These are phyloP conservation scores for Typhlomys cinereus DNA, from an alignment of 2,113 vertebrate genomes.

Conservation along the genomic window DNA sequence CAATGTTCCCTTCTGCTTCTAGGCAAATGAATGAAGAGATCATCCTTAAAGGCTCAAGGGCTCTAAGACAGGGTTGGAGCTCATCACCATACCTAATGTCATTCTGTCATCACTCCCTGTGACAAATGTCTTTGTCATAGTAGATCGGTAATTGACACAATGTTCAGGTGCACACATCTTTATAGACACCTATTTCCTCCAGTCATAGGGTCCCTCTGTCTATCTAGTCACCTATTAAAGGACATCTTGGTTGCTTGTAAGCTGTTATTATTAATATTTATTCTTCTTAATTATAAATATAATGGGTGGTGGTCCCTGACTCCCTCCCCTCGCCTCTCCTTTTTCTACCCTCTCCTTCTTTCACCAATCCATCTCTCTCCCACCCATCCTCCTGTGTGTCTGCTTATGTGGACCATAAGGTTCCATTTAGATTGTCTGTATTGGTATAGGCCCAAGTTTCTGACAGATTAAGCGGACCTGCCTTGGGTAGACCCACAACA, in stretches of 20 bases:
- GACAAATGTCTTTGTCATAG: background rate
- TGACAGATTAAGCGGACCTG: no score
- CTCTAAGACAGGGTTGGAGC: background rate
- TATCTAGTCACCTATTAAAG: no score
- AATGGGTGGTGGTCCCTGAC: no score
- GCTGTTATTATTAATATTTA: background rate
- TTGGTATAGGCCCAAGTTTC: no score
- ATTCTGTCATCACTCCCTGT: background rate
- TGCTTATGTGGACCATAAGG: no score
- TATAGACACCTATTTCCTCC: background rate
- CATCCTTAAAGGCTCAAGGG: background rate
- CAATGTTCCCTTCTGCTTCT: background rate
- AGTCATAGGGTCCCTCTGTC: background rate
- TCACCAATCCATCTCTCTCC: no score
- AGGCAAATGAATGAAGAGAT: background rate
- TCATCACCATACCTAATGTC: background rate
- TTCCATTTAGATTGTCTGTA: no score
- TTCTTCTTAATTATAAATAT: no score
- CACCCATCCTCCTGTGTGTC: no score
- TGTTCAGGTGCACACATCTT: accelerated
- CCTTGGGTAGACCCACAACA: no score
- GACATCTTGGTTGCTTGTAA: background rate
- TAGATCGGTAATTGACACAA: background rate
- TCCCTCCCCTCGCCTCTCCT: no score
- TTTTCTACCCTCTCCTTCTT: no score